Base-by-base conservation (phyloP, 92 coral and sea anemone genomes). In the Umimayanthus chanpuru region DNA sequence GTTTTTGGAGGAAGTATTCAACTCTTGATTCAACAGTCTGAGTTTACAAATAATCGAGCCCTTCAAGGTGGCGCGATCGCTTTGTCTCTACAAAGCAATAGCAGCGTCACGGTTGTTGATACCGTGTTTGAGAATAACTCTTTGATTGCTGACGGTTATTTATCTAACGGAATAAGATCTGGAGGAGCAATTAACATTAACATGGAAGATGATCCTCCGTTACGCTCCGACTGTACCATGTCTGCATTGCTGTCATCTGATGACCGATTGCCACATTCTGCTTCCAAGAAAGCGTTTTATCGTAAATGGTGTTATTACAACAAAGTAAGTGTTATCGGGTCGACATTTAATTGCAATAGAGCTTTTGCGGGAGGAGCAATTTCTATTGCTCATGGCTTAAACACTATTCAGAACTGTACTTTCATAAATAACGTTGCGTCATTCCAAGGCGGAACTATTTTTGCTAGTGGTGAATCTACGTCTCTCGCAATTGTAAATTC, bases 281-380 rank as follows among this genome's bases (percentile, higher is more conserved):
- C 79, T 74, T 39, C 16, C 79, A 39, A 43, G 25, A 38, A 39
- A 16, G 79, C 50, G 11, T 26, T n/a, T 38, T 74, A 74, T 74
- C 79, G 79, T 43, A 39, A 18, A 74, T 74, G 79, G 79, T 18
- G n/a, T n/a, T 74, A 39, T 74, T 74, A 39, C 20, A 74, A 74
- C 44, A 39, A 39, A 5, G 25, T 74, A 40, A 2, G 29, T 1
- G 21, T 74, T 39, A 74, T 14, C 49, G 25, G 79, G 15, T 36
- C 79, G 26, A 36, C 25, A 15, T 74, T 74, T 14, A 9, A 4
- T 32, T 21, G 9, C 29, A 74, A 74, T 23, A 21, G 47, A 74
- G 79, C 79, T 74, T 4, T 38, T 21, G 29, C 8, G 15, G 79
- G 79, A 74, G 79, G 79, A 36, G 50, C 79, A 10, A 32, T 74